These are phyloP conservation scores for Tenrec ecaudatus DNA, from an alignment of 2,113 vertebrate genomes.

Conservation along the genomic window DNA sequence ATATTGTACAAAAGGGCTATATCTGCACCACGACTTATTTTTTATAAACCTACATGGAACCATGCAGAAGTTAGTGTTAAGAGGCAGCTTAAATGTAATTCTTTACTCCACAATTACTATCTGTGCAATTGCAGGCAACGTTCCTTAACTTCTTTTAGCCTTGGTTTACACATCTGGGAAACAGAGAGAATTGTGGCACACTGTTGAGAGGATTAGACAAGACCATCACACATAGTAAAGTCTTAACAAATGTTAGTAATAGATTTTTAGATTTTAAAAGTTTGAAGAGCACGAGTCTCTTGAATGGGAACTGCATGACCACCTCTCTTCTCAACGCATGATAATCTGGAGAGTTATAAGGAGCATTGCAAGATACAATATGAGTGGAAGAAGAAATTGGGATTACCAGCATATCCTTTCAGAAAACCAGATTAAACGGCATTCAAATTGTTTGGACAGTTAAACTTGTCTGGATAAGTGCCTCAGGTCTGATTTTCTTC, in stretches of 20 bases:
- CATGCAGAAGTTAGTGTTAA: conserved; percentile 49
- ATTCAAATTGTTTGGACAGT: not conserved
- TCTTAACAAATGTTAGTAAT: not conserved
- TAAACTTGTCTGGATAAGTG: not conserved
- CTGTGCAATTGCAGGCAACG: not conserved
- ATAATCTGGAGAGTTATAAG: not conserved
- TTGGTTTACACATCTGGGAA: not conserved
- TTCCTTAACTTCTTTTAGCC: not conserved
- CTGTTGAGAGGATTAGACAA: not conserved
- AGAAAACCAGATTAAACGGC: not conserved
- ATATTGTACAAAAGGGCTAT: conserved; percentile 36
- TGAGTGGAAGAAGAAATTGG: not conserved
- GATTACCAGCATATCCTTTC: not conserved
- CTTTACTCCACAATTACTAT: not conserved
- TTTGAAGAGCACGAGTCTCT: not conserved
- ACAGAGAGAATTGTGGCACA: not conserved
- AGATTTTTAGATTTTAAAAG: not conserved
- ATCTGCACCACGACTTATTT: not conserved
- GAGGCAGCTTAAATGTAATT: conserved; percentile 10
- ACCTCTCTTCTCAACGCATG: not conserved
- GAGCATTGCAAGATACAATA: not conserved
- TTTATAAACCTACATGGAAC: not conserved
- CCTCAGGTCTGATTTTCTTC: not conserved
- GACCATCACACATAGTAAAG: not conserved
- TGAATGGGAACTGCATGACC: not conserved